Evolutionary conservation across 1,140 invertebrate species (phyloP), one percentile per base, ranked within the genome.

Genomic region (Calephelis nemesis): DNA sequence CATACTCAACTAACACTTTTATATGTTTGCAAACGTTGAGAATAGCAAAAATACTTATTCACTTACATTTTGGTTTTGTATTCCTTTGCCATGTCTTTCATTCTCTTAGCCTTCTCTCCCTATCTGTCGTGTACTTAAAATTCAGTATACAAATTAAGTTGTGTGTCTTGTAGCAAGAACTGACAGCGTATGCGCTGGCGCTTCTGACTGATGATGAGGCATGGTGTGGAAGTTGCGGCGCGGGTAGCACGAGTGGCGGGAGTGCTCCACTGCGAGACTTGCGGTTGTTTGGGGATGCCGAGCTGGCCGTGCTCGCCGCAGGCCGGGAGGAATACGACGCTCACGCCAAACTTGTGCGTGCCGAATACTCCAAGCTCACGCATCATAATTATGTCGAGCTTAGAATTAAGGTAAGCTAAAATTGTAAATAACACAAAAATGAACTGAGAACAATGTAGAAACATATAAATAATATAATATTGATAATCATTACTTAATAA

Each of bases 141-240:
- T 30, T 30, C 30, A 30, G 30, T 30, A 30, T 30, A 30, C 30
- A 30, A 30, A 30, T 30, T 2, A 30, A 30, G 30, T 30, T n/a
- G 3, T 60, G 10, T 40, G 6, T 12, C 52, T 72, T 67, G 10
- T 75, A 90, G 86, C 84, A 87, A 84, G 88, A 89, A 40, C 74
- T 90, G 13, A 88, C 82, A 10, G 79, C 83, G 0, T 90, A 90
- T 70, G 74, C 88, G 4, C 65, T 90, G 47, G 78, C 88, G 4
- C 72, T 90, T 39, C 74, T 90, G 13, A 90, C 88, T 11, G 88
- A 90, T 47, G 88, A 90, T 68, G 83, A 85, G 70, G 80, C 86
- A 1, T 84, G 75, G 76, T 83, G 84, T 40, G 78, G 82, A 9
- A 70, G 69, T 13, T 81, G 82, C 68, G 76, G 73, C 1, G 52